Base-by-base conservation (phyloP, 2,113 vertebrate genomes). In the Solea solea region DNA sequence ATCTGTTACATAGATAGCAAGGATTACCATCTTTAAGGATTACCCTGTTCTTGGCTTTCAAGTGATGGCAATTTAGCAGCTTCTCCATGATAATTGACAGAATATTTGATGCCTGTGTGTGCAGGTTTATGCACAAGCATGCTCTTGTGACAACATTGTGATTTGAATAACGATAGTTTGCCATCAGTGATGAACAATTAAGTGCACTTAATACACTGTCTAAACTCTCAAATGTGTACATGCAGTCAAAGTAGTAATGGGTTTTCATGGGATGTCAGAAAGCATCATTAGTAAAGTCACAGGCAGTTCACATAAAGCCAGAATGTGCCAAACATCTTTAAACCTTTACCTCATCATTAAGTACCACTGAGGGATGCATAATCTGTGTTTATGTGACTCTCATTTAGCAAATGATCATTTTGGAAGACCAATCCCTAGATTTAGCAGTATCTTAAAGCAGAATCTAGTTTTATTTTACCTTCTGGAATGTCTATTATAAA, bases 341-440 rank as follows among this genome's bases (percentile, higher is more conserved):
- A 82, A 74, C 56, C 46, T 78, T 85, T 49, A 81, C 53, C 9
- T 72, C 34, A 10, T 68, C 76, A 74, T 78, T 63, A 88, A 86
- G 65, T 75, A 73, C 71, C 80, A 84, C 71, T 83, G 77, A 59
- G 78, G 74, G 64, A 81, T 78, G 75, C 58, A 69, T 69, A 80
- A 86, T 80, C 81, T 61, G 48, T 77, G 72, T 80, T 89, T 85
- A 77, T 85, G 81, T 76, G 71, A 71, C 74, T 83, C 64, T 84
- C 75, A 85, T 79, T 85, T 74, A 54, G 64, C 80, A 80, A 78
- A 80, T 61, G 64, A 63, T 64, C 48, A 76, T 87, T 83, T 74
- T 72, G 67, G 1, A 76, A 83, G 34, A 85, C 14, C 5, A 67
- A 2, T 62, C 53, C 46, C 54, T 3, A 48, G 50, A 72, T 85